Evolutionary conservation across 2,888 invertebrate genomes (phyloP).

Genomic region (Autographa pulchrina): DNA sequence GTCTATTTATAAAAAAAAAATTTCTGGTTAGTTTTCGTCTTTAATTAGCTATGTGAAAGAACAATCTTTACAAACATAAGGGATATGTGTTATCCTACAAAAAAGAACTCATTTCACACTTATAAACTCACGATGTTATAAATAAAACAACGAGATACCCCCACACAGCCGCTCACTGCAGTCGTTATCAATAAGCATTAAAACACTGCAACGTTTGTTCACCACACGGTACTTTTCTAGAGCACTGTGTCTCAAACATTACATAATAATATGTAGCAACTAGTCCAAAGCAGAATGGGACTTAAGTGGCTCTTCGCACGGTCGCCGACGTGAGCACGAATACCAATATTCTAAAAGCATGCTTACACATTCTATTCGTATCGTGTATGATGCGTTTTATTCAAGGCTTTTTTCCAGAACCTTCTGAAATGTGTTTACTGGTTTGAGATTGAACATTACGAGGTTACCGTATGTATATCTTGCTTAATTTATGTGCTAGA

Average conservation of each 20-base stretch:
- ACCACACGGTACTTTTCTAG: constrained; percentile 24
- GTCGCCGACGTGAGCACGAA: constrained; percentile 63
- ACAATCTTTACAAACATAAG: too few relatives aligned
- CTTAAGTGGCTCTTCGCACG: constrained; percentile 64
- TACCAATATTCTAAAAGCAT: constrained; percentile 75
- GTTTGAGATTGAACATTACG: constrained; percentile 45
- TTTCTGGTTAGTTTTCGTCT: too few relatives aligned
- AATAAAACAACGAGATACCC: neutral
- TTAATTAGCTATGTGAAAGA: too few relatives aligned
- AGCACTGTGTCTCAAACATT: constrained; percentile 34
- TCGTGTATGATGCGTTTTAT: constrained; percentile 59
- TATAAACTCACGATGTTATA: neutral
- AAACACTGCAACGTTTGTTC: constrained; percentile 20
- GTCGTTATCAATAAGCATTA: constrained; percentile 6
- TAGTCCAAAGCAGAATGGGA: constrained; percentile 48
- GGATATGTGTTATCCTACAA: too few relatives aligned
- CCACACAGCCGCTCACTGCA: neutral
- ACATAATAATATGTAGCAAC: constrained; percentile 60
- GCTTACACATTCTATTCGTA: constrained; percentile 63
- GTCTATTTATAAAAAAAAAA: too few relatives aligned
- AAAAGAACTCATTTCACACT: too few relatives aligned
- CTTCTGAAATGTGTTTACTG: constrained; percentile 38
- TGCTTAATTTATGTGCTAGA: constrained; percentile 43
- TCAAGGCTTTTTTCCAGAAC: constrained; percentile 46
- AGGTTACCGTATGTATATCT: constrained; percentile 45